These are phyloP conservation scores for Brachystomella parvula DNA, from an alignment of 1,140 invertebrate species.

Conservation along the genomic window DNA sequence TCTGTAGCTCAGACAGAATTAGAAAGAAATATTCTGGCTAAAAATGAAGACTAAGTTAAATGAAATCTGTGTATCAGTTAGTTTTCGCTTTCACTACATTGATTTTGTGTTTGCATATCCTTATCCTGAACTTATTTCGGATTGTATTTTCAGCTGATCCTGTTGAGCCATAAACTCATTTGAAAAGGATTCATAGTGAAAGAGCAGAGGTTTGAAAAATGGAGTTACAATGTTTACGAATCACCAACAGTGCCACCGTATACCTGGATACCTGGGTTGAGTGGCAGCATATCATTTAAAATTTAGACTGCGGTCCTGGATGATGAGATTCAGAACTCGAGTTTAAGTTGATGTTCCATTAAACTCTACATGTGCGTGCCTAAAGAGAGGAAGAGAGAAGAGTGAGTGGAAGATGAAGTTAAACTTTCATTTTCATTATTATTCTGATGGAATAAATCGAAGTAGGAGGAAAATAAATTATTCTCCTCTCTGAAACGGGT, in stretches of 20 bases:
- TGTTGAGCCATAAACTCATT: no score
- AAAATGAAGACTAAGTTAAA: no score
- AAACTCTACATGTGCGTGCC: not conserved
- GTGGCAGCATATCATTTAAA: not conserved
- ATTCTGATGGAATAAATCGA: conserved; percentile 3
- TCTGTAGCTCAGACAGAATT: no score
- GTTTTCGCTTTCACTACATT: no score
- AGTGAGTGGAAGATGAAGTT: not conserved
- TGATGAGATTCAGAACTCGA: conserved; percentile 7
- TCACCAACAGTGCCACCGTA: not conserved
- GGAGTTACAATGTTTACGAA: not conserved
- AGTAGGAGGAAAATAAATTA: not conserved
- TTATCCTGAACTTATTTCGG: no score
- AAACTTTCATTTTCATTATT: not conserved
- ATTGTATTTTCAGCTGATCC: no score
- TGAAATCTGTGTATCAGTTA: no score
- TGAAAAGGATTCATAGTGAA: no score
- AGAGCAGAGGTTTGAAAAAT: not conserved
- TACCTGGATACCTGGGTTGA: not conserved
- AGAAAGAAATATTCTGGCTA: no score
- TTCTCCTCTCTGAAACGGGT: not conserved
- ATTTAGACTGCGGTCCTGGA: not conserved
- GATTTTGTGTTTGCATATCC: no score
- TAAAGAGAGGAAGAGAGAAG: not conserved
- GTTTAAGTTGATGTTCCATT: conserved; percentile 7